Conservation (phyloP, 2,113 vertebrate genomes). For the Carollia perspicillata region DNA sequence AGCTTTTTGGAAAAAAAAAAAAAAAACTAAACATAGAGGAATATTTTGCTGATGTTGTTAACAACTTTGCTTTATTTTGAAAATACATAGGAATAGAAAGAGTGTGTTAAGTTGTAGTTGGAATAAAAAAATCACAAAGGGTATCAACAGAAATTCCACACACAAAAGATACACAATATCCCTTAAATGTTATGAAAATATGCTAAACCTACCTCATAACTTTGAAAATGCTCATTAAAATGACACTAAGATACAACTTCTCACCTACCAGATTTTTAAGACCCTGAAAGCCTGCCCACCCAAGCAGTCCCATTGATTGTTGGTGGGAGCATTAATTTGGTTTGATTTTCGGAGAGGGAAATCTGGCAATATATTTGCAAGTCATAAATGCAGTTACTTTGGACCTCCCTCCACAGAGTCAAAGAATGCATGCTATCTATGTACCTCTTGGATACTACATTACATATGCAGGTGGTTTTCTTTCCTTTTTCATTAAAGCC, state of each 20-base stretch:
- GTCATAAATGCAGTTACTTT: background rate
- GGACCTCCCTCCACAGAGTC: background rate
- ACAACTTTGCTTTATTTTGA: slow-evolving; percentile 5
- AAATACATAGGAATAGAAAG: background rate
- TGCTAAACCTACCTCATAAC: background rate
- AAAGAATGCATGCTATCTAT: background rate
- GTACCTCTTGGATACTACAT: background rate
- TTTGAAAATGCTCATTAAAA: slow-evolving; percentile 23
- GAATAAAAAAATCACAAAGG: background rate
- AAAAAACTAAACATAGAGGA: background rate
- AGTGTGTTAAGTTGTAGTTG: background rate
- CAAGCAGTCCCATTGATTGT: background rate
- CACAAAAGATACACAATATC: background rate
- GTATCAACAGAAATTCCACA: background rate
- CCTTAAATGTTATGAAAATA: background rate
- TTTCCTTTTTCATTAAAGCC: background rate
- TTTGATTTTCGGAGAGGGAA: background rate
- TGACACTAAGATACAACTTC: background rate
- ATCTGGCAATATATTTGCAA: background rate
- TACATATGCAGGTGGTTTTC: background rate
- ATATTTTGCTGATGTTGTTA: slow-evolving; percentile 36
- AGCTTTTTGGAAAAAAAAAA: background rate
- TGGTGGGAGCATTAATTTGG: background rate
- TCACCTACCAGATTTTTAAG: background rate
- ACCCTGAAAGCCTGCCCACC: background rate